A percentile compares a stretch with the other conserved stretches of the same genome.
Conservation (phyloP, 2,888 invertebrate species). For the Phragmatobia fuliginosa region DNA sequence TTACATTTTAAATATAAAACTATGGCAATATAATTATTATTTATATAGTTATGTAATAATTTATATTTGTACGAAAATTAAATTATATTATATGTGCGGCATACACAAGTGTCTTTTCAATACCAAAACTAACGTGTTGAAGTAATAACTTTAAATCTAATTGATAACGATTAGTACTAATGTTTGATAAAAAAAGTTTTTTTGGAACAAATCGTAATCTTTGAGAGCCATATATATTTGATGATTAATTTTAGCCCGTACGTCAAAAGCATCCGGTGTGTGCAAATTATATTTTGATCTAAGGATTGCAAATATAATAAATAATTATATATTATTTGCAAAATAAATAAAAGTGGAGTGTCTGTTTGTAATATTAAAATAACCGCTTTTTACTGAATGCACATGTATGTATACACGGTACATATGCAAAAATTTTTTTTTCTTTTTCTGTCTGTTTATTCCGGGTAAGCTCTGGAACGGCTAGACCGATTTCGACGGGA, state of each 20-base stretch:
- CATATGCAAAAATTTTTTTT: too few species aligned
- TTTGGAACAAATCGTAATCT: slow-evolving; percentile 19
- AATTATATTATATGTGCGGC: background rate
- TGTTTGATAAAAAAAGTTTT: slow-evolving; percentile 28
- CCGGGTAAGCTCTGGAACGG: too few species aligned
- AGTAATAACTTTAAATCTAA: slow-evolving; percentile 27
- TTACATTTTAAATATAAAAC: too few species aligned
- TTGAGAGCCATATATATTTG: slow-evolving; percentile 26
- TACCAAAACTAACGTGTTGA: background rate
- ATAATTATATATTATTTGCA: too few species aligned
- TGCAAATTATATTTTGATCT: background rate
- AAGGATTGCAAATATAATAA: background rate
- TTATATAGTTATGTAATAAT: background rate
- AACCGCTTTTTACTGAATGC: too few species aligned
- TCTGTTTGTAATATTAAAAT: too few species aligned
- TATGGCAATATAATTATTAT: too few species aligned
- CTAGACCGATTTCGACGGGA: too few species aligned
- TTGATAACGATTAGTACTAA: slow-evolving; percentile 28
- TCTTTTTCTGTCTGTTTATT: too few species aligned
- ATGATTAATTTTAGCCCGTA: background rate
- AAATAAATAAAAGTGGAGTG: too few species aligned
- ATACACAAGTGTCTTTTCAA: background rate
- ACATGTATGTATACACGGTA: too few species aligned
- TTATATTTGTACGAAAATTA: background rate
- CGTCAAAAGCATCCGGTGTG: slow-evolving; percentile 3